Evolutionary conservation across 2,888 invertebrate genomes (phyloP), one percentile per base, ranked within the genome.

Genomic region (Nudaria mundana): DNA sequence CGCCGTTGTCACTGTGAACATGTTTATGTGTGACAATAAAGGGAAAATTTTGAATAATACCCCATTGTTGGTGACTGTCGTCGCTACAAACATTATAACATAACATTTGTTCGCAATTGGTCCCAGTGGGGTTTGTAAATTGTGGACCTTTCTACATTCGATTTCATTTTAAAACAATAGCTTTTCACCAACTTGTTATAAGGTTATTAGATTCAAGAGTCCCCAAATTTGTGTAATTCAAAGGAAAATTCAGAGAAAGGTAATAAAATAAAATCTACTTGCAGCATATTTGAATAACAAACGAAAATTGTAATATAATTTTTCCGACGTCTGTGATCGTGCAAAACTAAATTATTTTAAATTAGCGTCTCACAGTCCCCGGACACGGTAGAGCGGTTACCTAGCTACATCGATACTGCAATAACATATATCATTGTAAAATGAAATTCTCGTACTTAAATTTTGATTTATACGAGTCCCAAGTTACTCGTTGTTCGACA

Each of bases 1-100:
- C 63, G 69, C 68, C 59, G 75, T 76, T 81, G 79, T 80, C 78
- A 74, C 71, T 66, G 63, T 64, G 63, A 76, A 78, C 77, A 81
- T 81, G 81, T 84, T 84, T 79, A 81, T 79, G 73, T 59, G 75
- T 67, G 68, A 81, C 80, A 79, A 78, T 81, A 79, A 82, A 77
- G 81, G 80, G 68, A 76, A 76, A 76, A 82, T 83, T 80, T 76
- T 75, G 81, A 76, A 81, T 82, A 81, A 81, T 76, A 71, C 60
- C 71, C 76, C 65, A 75, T 84, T 83, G 81, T 82, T 72, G 55
- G 46, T 55, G 55, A 61, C 71, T 69, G 73, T 69, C 70, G 64
- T 65, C 71, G 71, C 75, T 75, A 74, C 69, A 69, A 69, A 76
- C 75, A 72, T 70, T 64, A 63, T 71, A 52, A 48, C 43, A 47